Percentiles rank a stretch among this genome's conserved stretches.
Conservation (phyloP, 1,140 invertebrate species). For the Calycopis cecrops region DNA sequence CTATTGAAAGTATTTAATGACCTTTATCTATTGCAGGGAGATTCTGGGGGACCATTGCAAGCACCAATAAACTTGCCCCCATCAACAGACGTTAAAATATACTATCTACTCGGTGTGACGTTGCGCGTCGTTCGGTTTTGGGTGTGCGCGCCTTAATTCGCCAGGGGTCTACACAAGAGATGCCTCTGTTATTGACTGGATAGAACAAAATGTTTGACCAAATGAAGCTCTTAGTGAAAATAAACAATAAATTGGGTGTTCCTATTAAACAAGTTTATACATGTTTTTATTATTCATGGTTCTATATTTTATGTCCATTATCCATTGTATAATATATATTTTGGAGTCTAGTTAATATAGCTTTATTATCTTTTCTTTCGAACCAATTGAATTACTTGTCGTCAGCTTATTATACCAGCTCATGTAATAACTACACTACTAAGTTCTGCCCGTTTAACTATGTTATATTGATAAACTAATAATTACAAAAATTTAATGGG, state of each 20-base stretch:
- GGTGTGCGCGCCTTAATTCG: slow-evolving; percentile 80
- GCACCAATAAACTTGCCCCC: slow-evolving; percentile 27
- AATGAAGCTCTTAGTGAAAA: not conserved
- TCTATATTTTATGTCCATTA: too few relatives aligned
- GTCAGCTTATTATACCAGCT: too few relatives aligned
- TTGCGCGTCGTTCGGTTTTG: slow-evolving; percentile 84
- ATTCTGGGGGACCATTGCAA: slow-evolving; percentile 83
- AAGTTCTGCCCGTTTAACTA: too few relatives aligned
- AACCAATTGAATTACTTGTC: too few relatives aligned
- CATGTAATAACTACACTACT: too few relatives aligned
- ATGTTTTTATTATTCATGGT: too few relatives aligned
- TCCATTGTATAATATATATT: too few relatives aligned
- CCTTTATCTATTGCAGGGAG: slow-evolving; percentile 75
- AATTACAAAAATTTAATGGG: too few relatives aligned
- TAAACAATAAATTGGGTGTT: not conserved
- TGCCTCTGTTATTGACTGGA: slow-evolving; percentile 80
- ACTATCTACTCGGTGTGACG: slow-evolving; percentile 78
- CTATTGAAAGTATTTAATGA: too few relatives aligned
- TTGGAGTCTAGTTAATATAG: too few relatives aligned
- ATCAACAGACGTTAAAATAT: slow-evolving; percentile 23
- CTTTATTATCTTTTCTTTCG: too few relatives aligned
- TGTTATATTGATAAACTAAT: too few relatives aligned
- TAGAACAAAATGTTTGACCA: slow-evolving; percentile 62
- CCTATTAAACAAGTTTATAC: not conserved
- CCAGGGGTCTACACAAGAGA: slow-evolving; percentile 88